Conservation (phyloP, 2,797 vertebrate genomes). For the Vultur gryphus region DNA sequence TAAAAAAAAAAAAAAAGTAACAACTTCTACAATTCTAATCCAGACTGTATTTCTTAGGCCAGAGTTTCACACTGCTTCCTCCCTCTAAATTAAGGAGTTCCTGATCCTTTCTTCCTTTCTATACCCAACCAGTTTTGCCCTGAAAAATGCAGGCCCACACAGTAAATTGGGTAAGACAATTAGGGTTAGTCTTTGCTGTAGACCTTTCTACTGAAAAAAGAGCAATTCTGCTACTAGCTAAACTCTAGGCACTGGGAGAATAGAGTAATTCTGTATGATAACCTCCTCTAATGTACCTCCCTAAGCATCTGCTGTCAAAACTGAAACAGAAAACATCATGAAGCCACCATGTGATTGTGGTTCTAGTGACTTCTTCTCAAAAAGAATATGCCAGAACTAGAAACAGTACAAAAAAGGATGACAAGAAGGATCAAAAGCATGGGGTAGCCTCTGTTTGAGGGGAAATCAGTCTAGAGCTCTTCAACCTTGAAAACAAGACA, state of each 20-base stretch:
- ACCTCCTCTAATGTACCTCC: neutral
- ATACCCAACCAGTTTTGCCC: neutral
- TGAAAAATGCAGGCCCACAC: neutral
- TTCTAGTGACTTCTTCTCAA: neutral
- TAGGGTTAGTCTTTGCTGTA: neutral
- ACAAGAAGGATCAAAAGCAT: neutral
- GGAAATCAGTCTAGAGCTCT: neutral
- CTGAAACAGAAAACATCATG: neutral
- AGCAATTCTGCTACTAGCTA: neutral
- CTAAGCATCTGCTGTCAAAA: neutral
- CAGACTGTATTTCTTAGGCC: neutral
- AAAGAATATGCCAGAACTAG: neutral
- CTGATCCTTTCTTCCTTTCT: neutral
- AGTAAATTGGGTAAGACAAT: neutral
- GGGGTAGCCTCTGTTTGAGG: neutral
- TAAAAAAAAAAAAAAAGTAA: neutral
- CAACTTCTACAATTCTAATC: neutral
- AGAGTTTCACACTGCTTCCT: neutral
- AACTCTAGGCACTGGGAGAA: neutral
- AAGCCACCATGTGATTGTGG: neutral
- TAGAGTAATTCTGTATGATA: neutral
- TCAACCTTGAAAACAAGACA: neutral
- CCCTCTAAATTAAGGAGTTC: neutral
- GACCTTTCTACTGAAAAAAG: neutral
- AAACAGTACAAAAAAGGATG: neutral